Evolutionary conservation across 2,888 invertebrate species (phyloP).

Genomic region (Lacanobia wlatinum): DNA sequence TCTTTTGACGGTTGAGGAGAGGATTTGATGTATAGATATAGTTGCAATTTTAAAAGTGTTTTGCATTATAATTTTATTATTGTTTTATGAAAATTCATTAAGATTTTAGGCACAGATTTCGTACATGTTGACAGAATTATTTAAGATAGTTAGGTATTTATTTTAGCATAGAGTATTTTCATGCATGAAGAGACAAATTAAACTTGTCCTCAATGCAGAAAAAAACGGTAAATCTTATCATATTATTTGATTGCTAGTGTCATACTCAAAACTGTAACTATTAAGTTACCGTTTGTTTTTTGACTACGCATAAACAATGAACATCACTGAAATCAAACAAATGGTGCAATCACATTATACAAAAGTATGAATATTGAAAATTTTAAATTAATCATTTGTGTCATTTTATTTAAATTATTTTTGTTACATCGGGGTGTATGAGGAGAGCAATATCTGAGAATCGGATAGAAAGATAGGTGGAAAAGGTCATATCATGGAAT

Average conservation of each 20-base stretch:
- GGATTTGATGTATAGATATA: constrained; percentile 90
- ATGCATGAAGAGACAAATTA: constrained; percentile 81
- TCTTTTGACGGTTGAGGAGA: constrained; percentile 87
- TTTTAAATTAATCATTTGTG: constrained; percentile 55
- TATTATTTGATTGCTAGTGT: constrained; percentile 80
- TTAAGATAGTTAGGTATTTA: constrained; percentile 91
- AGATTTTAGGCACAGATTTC: constrained; percentile 89
- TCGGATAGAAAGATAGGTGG: constrained; percentile 80
- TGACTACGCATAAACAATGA: constrained; percentile 74
- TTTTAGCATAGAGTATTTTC: constrained; percentile 90
- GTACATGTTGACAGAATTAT: constrained; percentile 90
- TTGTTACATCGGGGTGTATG: constrained; percentile 73
- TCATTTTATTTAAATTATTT: constrained; percentile 70
- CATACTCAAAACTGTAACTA: constrained; percentile 78
- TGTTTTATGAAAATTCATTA: constrained; percentile 89
- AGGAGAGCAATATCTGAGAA: constrained; percentile 85
- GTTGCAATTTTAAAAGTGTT: constrained; percentile 90
- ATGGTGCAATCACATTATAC: constrained; percentile 82
- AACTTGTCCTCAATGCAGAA: constrained; percentile 79
- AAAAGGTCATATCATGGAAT: constrained; percentile 89
- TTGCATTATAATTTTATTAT: constrained; percentile 91
- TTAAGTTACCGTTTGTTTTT: constrained; percentile 72
- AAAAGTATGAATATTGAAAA: constrained; percentile 69
- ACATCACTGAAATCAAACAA: constrained; percentile 74
- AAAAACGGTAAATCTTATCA: constrained; percentile 77